phyloP scores from a whole-genome alignment of 2,113 vertebrate species.

The Bombycilla garrulus region DNA sequence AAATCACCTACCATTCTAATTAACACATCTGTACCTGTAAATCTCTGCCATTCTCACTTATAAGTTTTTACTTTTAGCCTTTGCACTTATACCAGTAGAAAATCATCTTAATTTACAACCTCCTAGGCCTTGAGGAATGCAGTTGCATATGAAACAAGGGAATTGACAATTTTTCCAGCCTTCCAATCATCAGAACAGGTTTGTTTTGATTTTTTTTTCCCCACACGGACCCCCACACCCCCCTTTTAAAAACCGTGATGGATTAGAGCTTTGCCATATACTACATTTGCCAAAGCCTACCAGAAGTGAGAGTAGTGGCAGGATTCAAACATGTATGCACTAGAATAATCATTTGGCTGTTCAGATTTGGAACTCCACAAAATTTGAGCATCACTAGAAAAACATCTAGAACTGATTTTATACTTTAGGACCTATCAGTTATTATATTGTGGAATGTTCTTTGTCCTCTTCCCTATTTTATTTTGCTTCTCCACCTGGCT shows the following conservation, averaged over 20 bases:
- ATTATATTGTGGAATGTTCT: background rate
- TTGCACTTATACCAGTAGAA: background rate
- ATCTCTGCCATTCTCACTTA: background rate
- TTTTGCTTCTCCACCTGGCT: background rate
- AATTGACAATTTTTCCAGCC: background rate
- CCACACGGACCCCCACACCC: fast-evolving
- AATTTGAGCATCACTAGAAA: background rate
- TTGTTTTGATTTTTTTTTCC: background rate
- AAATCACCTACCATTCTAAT: background rate
- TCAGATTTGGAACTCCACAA: background rate
- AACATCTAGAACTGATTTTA: background rate
- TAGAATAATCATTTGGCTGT: background rate
- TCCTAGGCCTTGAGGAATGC: background rate
- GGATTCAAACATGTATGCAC: fast-evolving
- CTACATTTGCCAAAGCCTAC: background rate
- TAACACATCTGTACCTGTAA: background rate
- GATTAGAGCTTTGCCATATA: background rate
- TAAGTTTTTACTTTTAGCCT: background rate
- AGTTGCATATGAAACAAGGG: background rate
- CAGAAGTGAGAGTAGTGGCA: background rate
- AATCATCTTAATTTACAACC: background rate
- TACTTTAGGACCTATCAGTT: background rate
- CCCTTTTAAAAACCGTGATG: background rate
- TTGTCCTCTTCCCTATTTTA: background rate
- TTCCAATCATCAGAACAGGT: background rate